Conservation (phyloP, 2,888 invertebrate species). For the Panzeria rudis region DNA sequence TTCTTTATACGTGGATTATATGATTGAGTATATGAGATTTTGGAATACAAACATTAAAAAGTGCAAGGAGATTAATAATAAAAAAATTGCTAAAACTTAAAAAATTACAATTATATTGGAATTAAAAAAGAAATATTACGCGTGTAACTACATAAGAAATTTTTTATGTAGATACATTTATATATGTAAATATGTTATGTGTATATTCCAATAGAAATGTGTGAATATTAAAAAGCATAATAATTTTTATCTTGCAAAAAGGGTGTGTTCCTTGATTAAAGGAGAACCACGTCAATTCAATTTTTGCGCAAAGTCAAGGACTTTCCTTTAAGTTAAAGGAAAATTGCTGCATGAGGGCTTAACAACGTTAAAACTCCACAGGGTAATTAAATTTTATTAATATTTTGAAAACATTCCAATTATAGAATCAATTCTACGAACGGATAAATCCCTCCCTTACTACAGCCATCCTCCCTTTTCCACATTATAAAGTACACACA, state of each 20-base stretch:
- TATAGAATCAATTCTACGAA: background rate
- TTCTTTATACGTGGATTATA: background rate
- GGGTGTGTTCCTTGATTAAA: slow-evolving; percentile 64
- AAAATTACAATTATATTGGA: background rate
- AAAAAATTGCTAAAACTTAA: background rate
- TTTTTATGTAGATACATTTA: background rate
- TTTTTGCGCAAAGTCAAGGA: slow-evolving; percentile 67
- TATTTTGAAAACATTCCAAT: slow-evolving; percentile 56
- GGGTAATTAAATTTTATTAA: slow-evolving; percentile 57
- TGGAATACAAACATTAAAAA: slow-evolving; percentile 32
- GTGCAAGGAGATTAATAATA: slow-evolving; percentile 50
- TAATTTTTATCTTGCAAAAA: slow-evolving; percentile 41
- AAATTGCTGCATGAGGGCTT: slow-evolving; percentile 8
- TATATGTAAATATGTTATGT: background rate
- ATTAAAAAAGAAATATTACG: background rate
- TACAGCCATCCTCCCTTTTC: slow-evolving; percentile 43
- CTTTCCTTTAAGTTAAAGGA: slow-evolving; percentile 36
- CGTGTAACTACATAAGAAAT: background rate
- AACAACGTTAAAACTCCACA: slow-evolving; percentile 8
- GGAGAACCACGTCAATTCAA: slow-evolving; percentile 35
- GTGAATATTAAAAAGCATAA: background rate
- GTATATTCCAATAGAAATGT: slow-evolving; percentile 7
- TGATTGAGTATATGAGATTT: slow-evolving; percentile 34
- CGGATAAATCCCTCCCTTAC: slow-evolving; percentile 31
- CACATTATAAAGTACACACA: background rate